These are phyloP conservation scores for Formica selysi DNA, from an alignment of 1,140 invertebrate genomes.

Conservation along the genomic window DNA sequence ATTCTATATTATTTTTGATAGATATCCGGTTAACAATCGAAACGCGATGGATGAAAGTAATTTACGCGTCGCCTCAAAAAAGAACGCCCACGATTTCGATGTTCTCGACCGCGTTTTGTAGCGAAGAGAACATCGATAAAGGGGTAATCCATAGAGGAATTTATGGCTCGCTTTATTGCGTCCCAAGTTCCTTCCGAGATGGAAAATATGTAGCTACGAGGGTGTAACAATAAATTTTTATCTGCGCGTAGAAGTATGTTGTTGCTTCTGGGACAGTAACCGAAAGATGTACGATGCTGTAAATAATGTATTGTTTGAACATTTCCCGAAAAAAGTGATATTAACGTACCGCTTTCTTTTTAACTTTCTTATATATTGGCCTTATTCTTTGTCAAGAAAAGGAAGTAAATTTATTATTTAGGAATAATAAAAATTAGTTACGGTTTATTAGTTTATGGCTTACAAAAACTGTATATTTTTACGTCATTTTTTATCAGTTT, in stretches of 20 bases:
- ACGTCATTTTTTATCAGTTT: neutral
- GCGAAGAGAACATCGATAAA: conserved; percentile 52
- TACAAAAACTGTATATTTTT: neutral
- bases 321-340: conserved; percentile 24
- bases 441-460: neutral
- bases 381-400: neutral
- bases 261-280: conserved; percentile 63
- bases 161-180: conserved; percentile 72
- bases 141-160: conserved; percentile 60
- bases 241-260: conserved; percentile 54
- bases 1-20: neutral
- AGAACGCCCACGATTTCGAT: conserved; percentile 3
- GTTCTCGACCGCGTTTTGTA: conserved; percentile 45
- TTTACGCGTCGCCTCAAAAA: conserved; percentile 36
- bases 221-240: conserved; percentile 70
- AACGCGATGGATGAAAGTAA: conserved; percentile 19
- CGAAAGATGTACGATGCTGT: conserved; percentile 51
- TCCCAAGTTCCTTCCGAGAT: conserved; percentile 44
- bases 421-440: no score
- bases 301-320: conserved; percentile 66
- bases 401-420: conserved; percentile 21
- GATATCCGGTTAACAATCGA: conserved; percentile 6
- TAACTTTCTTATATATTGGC: neutral
- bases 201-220: conserved; percentile 56
- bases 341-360: conserved; percentile 16